A percentile compares a stretch with the other conserved stretches of the same genome.
Evolutionary conservation across 2,888 invertebrate genomes (phyloP).

Genomic region (Coelinius sp.): DNA sequence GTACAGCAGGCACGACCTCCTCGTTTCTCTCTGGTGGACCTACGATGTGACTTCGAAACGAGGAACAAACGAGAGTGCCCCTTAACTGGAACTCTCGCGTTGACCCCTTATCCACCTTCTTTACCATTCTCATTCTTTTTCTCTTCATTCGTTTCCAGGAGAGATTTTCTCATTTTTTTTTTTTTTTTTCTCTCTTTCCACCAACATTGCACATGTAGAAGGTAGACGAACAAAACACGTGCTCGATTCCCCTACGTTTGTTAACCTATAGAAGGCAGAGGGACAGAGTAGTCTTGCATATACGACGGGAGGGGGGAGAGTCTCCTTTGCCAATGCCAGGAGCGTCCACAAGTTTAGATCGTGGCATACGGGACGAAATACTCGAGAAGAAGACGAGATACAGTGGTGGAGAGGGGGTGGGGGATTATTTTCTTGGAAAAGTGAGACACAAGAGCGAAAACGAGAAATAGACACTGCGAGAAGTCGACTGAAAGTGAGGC

Average conservation of each 20-base stretch:
- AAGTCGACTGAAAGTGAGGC: conserved; percentile 34
- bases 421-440: conserved; percentile 31
- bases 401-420: conserved; percentile 4
- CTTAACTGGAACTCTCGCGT: conserved; percentile 57
- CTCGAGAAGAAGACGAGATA: conserved; percentile 52
- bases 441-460: not conserved
- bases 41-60: conserved; percentile 60
- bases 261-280: conserved; percentile 13
- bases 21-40: conserved; percentile 43
- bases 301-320: no score
- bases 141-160: conserved; percentile 30
- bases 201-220: conserved; percentile 11
- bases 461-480: conserved; percentile 3
- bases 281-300: not conserved
- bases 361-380: conserved; percentile 64
- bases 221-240: conserved; percentile 27
- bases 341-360: conserved; percentile 50
- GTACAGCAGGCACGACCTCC: conserved; percentile 54
- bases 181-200: conserved; percentile 20
- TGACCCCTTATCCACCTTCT: conserved; percentile 47
- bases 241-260: conserved; percentile 24
- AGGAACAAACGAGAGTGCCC: conserved; percentile 68
- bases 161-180: no score
- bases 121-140: conserved; percentile 32
- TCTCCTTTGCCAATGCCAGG: not conserved